A percentile compares a stretch with the other conserved stretches of the same genome.
phyloP scores from a whole-genome alignment of 2,113 vertebrate genomes.

The Carassius auratus region DNA sequence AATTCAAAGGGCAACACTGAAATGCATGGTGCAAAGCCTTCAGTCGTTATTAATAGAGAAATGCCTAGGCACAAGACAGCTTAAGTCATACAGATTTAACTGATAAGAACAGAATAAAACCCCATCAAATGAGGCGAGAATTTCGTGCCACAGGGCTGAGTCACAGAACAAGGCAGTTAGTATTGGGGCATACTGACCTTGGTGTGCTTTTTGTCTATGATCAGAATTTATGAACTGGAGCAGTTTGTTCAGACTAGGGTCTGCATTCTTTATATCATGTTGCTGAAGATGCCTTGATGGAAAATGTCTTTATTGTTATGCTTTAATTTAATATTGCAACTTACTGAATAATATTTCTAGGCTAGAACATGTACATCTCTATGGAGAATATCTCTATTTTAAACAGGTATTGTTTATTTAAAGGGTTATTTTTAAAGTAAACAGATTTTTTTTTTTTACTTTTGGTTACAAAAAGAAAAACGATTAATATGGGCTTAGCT shows the following conservation, averaged over 20 bases:
- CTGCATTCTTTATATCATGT: slow-evolving; percentile 16
- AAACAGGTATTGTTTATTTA: not conserved
- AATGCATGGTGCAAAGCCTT: not conserved
- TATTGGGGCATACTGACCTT: slow-evolving; percentile 4
- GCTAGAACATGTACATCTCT: not conserved
- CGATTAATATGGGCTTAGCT: not conserved
- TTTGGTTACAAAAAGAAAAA: not conserved
- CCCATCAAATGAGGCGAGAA: not conserved
- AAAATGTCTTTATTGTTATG: not conserved
- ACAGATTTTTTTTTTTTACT: not conserved
- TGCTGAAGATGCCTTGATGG: not conserved
- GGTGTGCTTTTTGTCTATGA: slow-evolving; percentile 11
- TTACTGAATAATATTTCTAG: not conserved
- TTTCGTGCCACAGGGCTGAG: not conserved
- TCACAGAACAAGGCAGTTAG: slow-evolving; percentile 15
- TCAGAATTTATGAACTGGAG: slow-evolving; percentile 15
- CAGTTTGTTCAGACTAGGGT: slow-evolving; percentile 1
- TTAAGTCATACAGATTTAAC: not conserved
- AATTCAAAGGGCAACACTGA: not conserved
- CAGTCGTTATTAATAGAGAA: not conserved
- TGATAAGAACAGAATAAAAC: slow-evolving; percentile 27
- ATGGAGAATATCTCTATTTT: not conserved
- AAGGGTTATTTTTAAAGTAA: not conserved
- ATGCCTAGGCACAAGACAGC: not conserved
- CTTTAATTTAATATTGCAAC: not conserved